Evolutionary conservation across 2,797 vertebrate genomes (phyloP).

Genomic region (Eremophila alpestris): DNA sequence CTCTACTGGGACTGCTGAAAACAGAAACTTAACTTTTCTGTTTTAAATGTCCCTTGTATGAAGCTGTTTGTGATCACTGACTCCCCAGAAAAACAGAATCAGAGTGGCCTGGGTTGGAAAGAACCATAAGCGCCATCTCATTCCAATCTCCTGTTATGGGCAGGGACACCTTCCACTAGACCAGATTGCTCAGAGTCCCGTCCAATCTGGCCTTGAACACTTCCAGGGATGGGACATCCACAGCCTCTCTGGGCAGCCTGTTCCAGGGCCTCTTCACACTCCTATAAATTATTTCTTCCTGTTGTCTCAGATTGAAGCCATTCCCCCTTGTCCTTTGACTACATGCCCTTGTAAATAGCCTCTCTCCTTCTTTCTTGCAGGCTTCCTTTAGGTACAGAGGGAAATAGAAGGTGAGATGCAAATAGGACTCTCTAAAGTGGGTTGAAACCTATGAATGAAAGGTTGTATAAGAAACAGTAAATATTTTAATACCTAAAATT

Average conservation of each 20-base stretch:
- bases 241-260: not conserved
- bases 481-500: not conserved
- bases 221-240: not conserved
- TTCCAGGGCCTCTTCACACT: not conserved
- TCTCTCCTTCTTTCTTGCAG: not conserved
- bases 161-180: not conserved
- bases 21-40: not conserved
- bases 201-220: not conserved
- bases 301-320: not conserved
- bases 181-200: not conserved
- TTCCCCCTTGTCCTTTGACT: not conserved
- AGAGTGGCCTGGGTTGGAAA: not conserved
- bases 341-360: not conserved
- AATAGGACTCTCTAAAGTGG: not conserved
- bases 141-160: not conserved
- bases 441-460: not conserved
- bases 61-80: not conserved
- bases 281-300: not conserved
- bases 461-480: not conserved
- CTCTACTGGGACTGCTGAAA: not conserved
- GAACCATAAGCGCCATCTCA: not conserved
- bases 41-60: not conserved
- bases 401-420: not conserved
- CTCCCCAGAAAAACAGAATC: not conserved
- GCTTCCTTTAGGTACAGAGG: not conserved